These are phyloP conservation scores for Aplocera efformata DNA, from an alignment of 2,888 invertebrate species.

Conservation along the genomic window DNA sequence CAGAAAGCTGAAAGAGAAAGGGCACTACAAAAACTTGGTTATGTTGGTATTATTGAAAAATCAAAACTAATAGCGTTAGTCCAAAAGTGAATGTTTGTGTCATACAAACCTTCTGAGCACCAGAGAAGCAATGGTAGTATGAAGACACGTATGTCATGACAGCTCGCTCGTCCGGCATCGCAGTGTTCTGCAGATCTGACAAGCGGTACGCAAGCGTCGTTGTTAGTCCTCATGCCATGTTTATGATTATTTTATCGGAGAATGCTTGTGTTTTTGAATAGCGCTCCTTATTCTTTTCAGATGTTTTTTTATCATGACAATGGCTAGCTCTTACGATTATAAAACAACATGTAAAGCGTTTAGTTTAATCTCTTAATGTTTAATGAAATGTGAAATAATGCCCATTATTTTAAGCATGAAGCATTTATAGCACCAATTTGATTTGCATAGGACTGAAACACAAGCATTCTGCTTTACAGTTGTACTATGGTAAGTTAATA, in stretches of 20 bases:
- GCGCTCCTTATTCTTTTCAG: not conserved
- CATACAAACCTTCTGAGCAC: constrained; percentile 97
- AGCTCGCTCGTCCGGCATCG: constrained; percentile 99
- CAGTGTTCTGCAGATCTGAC: constrained; percentile 98
- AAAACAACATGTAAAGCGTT: constrained; percentile 27
- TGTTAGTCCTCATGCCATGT: constrained; percentile 72
- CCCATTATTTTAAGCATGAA: constrained; percentile 27
- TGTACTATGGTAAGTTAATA: constrained; percentile 48
- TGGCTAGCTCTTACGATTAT: constrained; percentile 10
- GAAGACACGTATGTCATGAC: constrained; percentile 99
- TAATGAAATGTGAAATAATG: constrained; percentile 36
- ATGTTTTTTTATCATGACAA: constrained; percentile 1
- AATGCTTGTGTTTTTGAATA: constrained; percentile 43
- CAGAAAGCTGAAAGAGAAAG: too few relatives aligned
- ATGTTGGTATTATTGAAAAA: constrained; percentile 7
- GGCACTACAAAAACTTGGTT: constrained; percentile 1
- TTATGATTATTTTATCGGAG: constrained; percentile 38
- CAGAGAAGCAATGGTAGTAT: constrained; percentile 99
- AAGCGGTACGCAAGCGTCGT: constrained; percentile 73
- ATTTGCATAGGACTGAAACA: constrained; percentile 34
- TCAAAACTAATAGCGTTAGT: constrained; percentile 21
- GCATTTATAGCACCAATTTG: constrained; percentile 20
- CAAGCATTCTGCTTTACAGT: constrained; percentile 45
- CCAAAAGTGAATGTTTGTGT: constrained; percentile 28
- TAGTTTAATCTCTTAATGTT: constrained; percentile 24